Evolutionary conservation across 1,140 invertebrate genomes (phyloP), one percentile per base, ranked within the genome.

Genomic region (Euschistus heros): DNA sequence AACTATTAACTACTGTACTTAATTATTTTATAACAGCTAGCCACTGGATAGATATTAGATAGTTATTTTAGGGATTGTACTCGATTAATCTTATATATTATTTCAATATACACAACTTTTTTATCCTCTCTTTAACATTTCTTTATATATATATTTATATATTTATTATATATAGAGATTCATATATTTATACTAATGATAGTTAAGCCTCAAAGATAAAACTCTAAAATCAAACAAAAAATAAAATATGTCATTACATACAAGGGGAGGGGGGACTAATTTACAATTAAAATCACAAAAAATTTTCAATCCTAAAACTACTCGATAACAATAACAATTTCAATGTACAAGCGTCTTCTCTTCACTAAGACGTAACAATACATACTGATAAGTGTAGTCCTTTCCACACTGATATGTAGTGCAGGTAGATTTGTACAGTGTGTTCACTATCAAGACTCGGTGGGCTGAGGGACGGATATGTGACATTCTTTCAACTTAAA

Each of bases 331-430:
- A 57, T 57, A 57, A 57, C 54, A 57, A 57, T 27, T 57, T 50
- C 47, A 57, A 57, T 57, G 54, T 57, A 57, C 54, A 57, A 57
- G 54, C 15, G 15, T 57, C 24, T 24, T 57, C 13, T 24, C 15
- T 26, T 57, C 54, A 24, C 15, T 27, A 17, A 24, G 18, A 24
- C 24, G 24, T 26, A 57, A 57, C 18, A 17, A 57, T 18, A 57
- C 24, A 57, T 26, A 57, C 24, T 57, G 54, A 57, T 24, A 5
- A 57, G 22, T 57, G 24, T 14, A 57, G 47, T 50, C 54, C 15
- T 22, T 24, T 22, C 24, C 54, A 57, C 54, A 57, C 54, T 57
- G 54, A 57, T 57, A 57, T 57, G 54, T 57, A 57, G 54, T 57
- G 54, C 10, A 6, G 20, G 15, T 24, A 24, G 15, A 13, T 57